Evolutionary conservation across 2,888 invertebrate species (phyloP), one percentile per base, ranked within the genome.

Genomic region (Torymus aiolomorphi): DNA sequence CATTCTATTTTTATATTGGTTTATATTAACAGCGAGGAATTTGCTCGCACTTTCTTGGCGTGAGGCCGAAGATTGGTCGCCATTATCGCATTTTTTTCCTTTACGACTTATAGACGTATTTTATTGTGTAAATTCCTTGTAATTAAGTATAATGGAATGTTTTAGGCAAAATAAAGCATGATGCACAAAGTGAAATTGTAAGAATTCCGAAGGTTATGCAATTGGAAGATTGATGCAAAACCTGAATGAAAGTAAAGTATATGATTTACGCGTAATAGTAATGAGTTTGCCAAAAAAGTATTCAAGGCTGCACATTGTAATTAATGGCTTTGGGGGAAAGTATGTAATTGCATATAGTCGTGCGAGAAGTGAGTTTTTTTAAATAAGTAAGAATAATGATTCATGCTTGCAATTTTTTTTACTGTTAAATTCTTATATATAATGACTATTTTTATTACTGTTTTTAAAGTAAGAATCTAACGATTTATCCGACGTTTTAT

Each of bases 301-400:
- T 67, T 66, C 73, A 78, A 78, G 73, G 78, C 73, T 78, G 65
- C 42, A 69, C 54, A 56, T 56, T 61, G 62, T 69, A 74, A 78
- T 74, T 74, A 73, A 67, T 63, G 78, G 56, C 56, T 62, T 61
- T 54, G 74, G 69, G 42, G 18, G 63, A 69, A 78, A 78, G 67
- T 56, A 52, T 18, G 24, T 59, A 62, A 78, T 67, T 78, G 59
- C 56, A 72, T 56, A 62, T 24, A 16, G 42, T 66, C 18, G 49
- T 13, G 20, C n/a, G 14, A 54, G 61, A 20, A 57, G 63, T 62
- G 54, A 56, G 24, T 69, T 78, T 57, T n/a, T 74, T 20, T 63
- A 18, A 52, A 51, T 13, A 2, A n/a, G 42, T 13, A 69, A 56
- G 54, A 78, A 62, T 49, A 54, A n/a, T 18, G n/a, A 61, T 42